Evolutionary conservation across 2,113 vertebrate species (phyloP).

Genomic region (Rhegmatorhina hoffmannsi): DNA sequence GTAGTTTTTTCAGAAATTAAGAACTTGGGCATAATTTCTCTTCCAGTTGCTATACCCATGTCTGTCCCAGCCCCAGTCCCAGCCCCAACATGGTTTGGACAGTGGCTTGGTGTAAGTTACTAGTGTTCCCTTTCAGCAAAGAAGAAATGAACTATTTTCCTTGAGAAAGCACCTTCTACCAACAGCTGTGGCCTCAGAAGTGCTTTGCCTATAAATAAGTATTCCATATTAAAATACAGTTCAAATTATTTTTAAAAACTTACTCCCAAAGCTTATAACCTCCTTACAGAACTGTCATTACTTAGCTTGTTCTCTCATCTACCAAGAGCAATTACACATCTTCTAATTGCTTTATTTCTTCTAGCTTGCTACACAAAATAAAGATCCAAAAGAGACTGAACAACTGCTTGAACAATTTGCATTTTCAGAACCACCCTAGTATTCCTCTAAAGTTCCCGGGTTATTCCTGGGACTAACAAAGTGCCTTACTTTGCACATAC

Average conservation of each 20-base stretch:
- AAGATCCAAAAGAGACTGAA: neutral
- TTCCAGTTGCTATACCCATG: neutral
- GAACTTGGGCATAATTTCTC: neutral
- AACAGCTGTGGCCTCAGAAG: neutral
- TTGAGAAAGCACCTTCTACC: neutral
- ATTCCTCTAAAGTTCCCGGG: neutral
- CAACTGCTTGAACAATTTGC: neutral
- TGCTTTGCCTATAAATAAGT: neutral
- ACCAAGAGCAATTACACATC: neutral
- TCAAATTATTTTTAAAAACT: neutral
- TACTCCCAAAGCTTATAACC: neutral
- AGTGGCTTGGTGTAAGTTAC: neutral
- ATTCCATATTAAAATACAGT: neutral
- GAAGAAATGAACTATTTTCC: neutral
- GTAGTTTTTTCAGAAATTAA: neutral
- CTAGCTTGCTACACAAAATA: neutral
- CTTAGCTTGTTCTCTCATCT: neutral
- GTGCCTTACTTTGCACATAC: neutral
- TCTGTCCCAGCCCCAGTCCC: neutral
- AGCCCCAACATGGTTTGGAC: neutral
- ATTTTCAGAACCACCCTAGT: neutral
- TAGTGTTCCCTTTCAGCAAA: neutral
- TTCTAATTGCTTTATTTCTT: neutral
- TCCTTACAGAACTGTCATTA: neutral
- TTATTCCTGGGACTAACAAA: neutral